Base-by-base conservation (phyloP, 35 echinoderm and acorn worm species). In the Lytechinus pictus region DNA sequence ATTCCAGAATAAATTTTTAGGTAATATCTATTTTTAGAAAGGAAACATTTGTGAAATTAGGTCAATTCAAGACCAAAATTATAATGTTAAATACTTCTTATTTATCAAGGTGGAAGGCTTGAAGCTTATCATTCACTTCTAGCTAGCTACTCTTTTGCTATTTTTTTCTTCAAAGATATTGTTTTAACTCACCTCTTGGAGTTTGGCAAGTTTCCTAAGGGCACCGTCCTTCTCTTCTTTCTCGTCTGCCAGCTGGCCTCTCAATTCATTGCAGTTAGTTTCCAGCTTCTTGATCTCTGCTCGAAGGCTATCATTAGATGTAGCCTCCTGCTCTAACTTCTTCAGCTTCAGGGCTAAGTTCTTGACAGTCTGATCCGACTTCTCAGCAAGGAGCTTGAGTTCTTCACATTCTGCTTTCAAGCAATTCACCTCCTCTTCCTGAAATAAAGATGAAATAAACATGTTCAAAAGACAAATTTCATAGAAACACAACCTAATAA, bases 311-410 rank as follows among this genome's bases (percentile, higher is more conserved):
- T 96, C 53, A 28, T 96, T 95, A 9, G 97, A 96, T 27, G 94
- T 86, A 10, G 79, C 89, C 89, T 98, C 97, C 33, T 87, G 95
- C 86, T 95, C 96, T 29, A 94, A 51, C 93, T 92, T 86, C 61
- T 97, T 98, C 94, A 98, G 96, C 95, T 98, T 98, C 29, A 98
- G 52, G 55, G 96, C 95, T 54, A 98, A 86, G 28, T 55, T 91
- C 86, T 95, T 94, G 27, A 96, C 95, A 87, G 96, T 95, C 71
- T 98, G 97, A 53, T 95, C 93, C 4, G 97, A 91, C 54, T 97
- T 98, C 61, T 98, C 97, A 16, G 94, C 53, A 2, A 92, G 94
- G 7, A 98, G 94, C 57, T 97, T 98, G 27, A 98, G 95, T 86
- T 98, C 71, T 33, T 98, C 97, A 54, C 93, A 97, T 91, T 98